A percentile compares a stretch with the other conserved stretches of the same genome.
Evolutionary conservation across 1,140 invertebrate species (phyloP).

Genomic region (Drosophila ironensis): DNA sequence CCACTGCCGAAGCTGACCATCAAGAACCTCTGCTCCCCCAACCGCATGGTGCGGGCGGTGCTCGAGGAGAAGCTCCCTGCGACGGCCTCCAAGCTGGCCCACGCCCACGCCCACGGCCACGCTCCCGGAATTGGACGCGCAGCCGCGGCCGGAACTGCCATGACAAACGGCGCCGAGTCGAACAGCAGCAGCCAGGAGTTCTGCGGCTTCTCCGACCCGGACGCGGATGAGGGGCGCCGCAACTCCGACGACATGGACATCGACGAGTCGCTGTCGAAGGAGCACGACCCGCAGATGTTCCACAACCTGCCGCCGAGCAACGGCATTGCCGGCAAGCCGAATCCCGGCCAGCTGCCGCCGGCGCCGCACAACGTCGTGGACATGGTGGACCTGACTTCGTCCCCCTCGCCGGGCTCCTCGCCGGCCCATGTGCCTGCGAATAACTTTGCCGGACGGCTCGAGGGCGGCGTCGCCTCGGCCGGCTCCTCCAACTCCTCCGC

Average conservation of each 20-base stretch:
- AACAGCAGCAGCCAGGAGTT: conserved; percentile 59
- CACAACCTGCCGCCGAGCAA: conserved; percentile 58
- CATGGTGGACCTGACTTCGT: conserved; percentile 73
- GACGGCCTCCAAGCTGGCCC: conserved; percentile 37
- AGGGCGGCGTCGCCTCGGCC: too few species aligned
- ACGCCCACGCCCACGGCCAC: conserved; percentile 1
- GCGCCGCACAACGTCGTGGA: conserved; percentile 60
- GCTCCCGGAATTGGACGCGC: neutral
- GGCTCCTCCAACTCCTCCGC: conserved; percentile 42
- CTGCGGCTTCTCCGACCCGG: conserved; percentile 58
- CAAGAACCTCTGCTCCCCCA: conserved; percentile 75
- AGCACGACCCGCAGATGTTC: conserved; percentile 77
- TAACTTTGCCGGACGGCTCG: conserved; percentile 29
- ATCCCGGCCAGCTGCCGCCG: conserved; percentile 3
- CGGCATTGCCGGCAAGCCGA: conserved; percentile 22
- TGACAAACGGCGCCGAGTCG: conserved; percentile 63
- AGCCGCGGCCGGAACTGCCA: neutral
- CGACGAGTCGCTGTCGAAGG: conserved; percentile 65
- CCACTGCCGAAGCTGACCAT: conserved; percentile 75
- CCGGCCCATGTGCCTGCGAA: conserved; percentile 53
- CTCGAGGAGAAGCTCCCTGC: conserved; percentile 59
- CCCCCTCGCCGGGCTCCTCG: conserved; percentile 70
- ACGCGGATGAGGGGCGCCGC: conserved; percentile 50
- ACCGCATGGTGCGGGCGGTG: conserved; percentile 68
- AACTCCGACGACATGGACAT: conserved; percentile 81